Conservation (phyloP, 1,140 invertebrate genomes). For the Atta texana region DNA sequence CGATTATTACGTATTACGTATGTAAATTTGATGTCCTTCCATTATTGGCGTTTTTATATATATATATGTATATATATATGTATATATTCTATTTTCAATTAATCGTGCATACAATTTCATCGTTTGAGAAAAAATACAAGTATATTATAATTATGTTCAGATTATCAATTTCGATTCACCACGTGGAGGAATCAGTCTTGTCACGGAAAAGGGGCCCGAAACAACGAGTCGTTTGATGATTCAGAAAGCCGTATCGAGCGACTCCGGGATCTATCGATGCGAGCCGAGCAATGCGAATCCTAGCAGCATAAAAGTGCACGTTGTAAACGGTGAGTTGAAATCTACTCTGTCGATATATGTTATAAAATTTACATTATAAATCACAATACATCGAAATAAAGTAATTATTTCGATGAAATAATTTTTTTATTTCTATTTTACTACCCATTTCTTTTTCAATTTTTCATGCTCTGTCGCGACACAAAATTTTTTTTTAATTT, state of each 20-base stretch:
- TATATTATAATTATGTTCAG: slow-evolving; percentile 73
- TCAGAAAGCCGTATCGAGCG: slow-evolving; percentile 86
- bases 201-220: slow-evolving; percentile 87
- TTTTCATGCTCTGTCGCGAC: slow-evolving; percentile 7
- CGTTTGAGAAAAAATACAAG: background rate
- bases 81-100: slow-evolving; percentile 8
- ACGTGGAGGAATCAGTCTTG: slow-evolving; percentile 87
- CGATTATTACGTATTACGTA: slow-evolving; percentile 11
- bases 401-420: background rate
- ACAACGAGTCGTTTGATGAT: slow-evolving; percentile 89
- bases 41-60: background rate
- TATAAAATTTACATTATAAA: too few species aligned
- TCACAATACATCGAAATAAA: too few species aligned
- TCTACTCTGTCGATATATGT: background rate
- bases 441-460: slow-evolving; percentile 17
- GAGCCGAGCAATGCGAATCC: slow-evolving; percentile 88
- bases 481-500: slow-evolving; percentile 15
- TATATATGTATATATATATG: background rate
- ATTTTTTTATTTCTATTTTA: background rate
- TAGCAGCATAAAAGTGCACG: slow-evolving; percentile 88
- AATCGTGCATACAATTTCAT: slow-evolving; percentile 15
- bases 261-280: slow-evolving; percentile 88
- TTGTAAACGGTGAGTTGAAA: slow-evolving; percentile 87
- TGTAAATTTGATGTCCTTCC: slow-evolving; percentile 30
- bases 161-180: slow-evolving; percentile 88